phyloP scores from a whole-genome alignment of 2,113 vertebrate genomes.

The Otocyon megalotis region DNA sequence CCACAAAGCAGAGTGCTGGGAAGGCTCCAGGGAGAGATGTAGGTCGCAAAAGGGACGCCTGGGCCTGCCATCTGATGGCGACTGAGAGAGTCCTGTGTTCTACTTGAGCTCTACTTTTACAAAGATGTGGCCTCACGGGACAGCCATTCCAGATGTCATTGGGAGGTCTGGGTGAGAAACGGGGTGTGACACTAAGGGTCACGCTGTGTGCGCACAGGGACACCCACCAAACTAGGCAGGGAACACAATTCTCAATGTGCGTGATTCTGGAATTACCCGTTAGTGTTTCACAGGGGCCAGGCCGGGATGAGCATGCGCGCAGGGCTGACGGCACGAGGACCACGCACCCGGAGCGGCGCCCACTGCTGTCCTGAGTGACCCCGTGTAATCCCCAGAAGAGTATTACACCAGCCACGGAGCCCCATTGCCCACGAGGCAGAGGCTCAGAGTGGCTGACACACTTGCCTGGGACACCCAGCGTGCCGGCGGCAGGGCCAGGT shows the following conservation, averaged over 20 bases:
- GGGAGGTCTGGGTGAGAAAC: neutral
- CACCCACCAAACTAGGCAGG: rapidly evolving
- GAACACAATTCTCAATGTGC: rapidly evolving
- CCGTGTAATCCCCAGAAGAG: neutral
- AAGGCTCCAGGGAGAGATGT: rapidly evolving
- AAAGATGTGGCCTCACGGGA: neutral
- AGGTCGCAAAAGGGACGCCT: rapidly evolving
- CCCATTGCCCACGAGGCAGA: rapidly evolving
- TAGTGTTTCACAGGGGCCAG: rapidly evolving
- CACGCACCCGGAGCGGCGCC: rapidly evolving
- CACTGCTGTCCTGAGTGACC: rapidly evolving
- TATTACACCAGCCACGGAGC: rapidly evolving
- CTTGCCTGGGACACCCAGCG: rapidly evolving
- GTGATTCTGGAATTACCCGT: rapidly evolving
- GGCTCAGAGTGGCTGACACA: rapidly evolving
- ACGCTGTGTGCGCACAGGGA: rapidly evolving
- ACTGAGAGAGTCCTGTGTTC: neutral
- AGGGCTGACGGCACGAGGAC: rapidly evolving
- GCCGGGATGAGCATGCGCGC: rapidly evolving
- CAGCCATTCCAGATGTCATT: rapidly evolving
- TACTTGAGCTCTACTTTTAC: too few relatives aligned
- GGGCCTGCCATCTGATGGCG: rapidly evolving
- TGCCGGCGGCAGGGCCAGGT: rapidly evolving
- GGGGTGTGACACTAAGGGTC: rapidly evolving
- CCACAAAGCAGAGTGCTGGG: rapidly evolving